Evolutionary conservation across 1,140 invertebrate species (phyloP).

Genomic region (Aphis gossypii): DNA sequence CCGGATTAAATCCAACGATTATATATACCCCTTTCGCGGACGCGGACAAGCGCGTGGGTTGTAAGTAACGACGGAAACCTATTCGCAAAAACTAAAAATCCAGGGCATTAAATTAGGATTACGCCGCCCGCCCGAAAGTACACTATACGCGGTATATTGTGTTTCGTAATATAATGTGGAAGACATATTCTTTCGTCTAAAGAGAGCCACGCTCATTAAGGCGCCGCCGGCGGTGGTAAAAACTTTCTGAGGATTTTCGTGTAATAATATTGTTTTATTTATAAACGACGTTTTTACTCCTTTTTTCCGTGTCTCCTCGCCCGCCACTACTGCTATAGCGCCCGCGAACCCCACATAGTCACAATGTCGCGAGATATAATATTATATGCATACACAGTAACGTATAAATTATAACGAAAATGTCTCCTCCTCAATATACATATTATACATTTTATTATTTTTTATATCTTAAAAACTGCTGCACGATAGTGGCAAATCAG

Average conservation of each 20-base stretch:
- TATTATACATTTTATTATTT: not conserved
- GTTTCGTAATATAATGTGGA: not conserved
- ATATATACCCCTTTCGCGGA: slow-evolving; percentile 21
- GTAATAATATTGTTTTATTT: slow-evolving; percentile 14
- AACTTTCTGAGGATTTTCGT: not conserved
- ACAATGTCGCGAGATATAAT: not conserved
- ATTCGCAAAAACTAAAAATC: slow-evolving; percentile 38
- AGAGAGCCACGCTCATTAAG: slow-evolving; percentile 23
- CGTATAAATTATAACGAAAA: not conserved
- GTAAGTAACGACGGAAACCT: not conserved
- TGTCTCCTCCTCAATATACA: not conserved
- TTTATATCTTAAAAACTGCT: not conserved
- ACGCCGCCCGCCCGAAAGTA: not conserved
- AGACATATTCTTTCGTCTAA: not conserved
- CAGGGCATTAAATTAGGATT: slow-evolving; percentile 43
- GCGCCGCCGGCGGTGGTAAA: not conserved
- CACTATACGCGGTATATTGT: not conserved
- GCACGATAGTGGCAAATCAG: not conserved
- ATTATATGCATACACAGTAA: not conserved
- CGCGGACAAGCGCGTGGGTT: not conserved
- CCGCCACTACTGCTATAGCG: not conserved
- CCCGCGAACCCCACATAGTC: not conserved
- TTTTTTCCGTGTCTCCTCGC: not conserved
- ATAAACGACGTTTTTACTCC: slow-evolving; percentile 9
- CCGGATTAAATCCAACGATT: slow-evolving; percentile 34